These are phyloP conservation scores for Noctua janthe DNA, from an alignment of 2,888 invertebrate genomes.

Conservation along the genomic window DNA sequence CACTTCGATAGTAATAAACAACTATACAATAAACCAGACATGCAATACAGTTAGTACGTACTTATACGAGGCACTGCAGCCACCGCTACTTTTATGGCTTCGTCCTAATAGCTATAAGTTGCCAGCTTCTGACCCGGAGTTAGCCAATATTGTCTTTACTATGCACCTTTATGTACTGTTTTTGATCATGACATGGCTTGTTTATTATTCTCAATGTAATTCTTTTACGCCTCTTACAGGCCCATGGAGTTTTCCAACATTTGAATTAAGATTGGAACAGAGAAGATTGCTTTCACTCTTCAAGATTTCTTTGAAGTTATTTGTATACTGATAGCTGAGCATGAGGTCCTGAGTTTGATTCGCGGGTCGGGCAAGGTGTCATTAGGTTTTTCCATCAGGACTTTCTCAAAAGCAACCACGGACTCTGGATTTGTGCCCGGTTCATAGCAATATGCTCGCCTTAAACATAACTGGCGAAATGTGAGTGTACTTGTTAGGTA, in stretches of 20 bases:
- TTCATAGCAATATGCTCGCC: background rate
- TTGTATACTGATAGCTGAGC: background rate
- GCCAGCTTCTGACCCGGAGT: conserved; percentile 49
- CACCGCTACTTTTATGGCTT: conserved; percentile 49
- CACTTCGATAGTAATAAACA: too few species aligned
- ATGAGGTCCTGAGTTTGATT: background rate
- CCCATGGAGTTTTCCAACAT: background rate
- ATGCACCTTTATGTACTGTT: conserved; percentile 26
- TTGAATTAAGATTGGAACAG: background rate
- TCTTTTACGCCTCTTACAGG: background rate
- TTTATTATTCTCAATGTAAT: background rate
- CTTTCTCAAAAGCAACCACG: background rate
- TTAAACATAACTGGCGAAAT: background rate
- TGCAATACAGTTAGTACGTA: background rate
- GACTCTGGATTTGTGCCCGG: background rate
- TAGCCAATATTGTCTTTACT: conserved; percentile 52
- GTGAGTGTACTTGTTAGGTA: background rate
- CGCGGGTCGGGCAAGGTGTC: background rate
- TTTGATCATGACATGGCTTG: background rate
- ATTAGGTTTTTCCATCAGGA: background rate
- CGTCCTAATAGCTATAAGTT: conserved; percentile 63
- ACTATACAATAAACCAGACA: background rate
- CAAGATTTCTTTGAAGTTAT: background rate
- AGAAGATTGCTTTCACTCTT: background rate
- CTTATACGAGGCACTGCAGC: conserved; percentile 8